Base-by-base conservation (phyloP, 1,140 invertebrate genomes). In the Drosophila obscura region DNA sequence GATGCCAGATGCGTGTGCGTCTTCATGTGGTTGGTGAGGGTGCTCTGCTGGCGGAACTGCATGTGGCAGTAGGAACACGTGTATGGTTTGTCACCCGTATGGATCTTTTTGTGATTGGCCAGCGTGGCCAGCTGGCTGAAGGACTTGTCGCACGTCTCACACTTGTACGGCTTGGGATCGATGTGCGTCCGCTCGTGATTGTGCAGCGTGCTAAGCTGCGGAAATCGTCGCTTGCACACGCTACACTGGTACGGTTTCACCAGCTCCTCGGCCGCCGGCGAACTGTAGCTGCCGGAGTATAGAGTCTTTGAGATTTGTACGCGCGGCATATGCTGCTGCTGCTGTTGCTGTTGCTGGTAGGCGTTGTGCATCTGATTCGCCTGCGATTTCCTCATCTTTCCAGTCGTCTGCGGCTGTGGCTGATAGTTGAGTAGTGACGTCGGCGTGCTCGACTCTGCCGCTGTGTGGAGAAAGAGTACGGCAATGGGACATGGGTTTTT, bases 241-340 rank as follows among this genome's bases (percentile, higher is more conserved):
- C 89, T 89, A 66, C 91, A 92, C 68, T 92, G 91, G 72, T 89
- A 92, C 60, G 91, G 91, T 66, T 92, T 92, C 31, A 92, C 91
- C 73, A 91, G 63, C 68, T 91, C 90, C 41, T 91, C 90, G 50
- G 90, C 90, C 65, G 90, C 90, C 50, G 90, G 90, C 44, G 90
- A 91, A 49, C 80, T 91, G 35, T 91, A 91, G 55, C 82, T 91
- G 61, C 90, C 90, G 52, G 90, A 84, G 56, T 91, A 91, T 26
- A 91, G 77, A 62, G 82, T 91, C 80, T 91, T 91, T 77, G 90
- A 90, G 74, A 91, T 91, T 73, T 83, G 80, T 68, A 90, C 77
- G 58, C 85, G 85, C 73, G 80, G 77, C 46, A 63, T 56, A 24
- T 66, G 56, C 58, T 80, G 78, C 55, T 82, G 81, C 68, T 84